Conservation (phyloP, 2,888 invertebrate species). For the Rhyacophila evoluta region DNA sequence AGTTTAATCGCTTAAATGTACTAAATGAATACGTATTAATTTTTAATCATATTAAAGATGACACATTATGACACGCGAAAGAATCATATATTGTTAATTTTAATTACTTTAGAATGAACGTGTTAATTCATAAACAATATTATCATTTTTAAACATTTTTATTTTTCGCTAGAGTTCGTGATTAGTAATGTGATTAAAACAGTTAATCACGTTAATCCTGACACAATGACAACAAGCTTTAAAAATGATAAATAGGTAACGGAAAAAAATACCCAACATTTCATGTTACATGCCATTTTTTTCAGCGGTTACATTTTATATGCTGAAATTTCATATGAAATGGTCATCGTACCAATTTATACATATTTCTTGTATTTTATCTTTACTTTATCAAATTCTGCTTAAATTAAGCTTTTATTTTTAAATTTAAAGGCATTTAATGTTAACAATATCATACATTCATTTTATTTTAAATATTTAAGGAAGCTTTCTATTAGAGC, state of each 20-base stretch:
- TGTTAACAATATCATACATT: no score
- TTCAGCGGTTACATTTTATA: background rate
- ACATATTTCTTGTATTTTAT: no score
- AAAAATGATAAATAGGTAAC: constrained; percentile 17
- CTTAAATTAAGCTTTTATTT: no score
- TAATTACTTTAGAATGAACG: constrained; percentile 2
- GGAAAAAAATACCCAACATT: background rate
- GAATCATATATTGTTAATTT: background rate
- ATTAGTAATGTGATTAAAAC: constrained; percentile 15
- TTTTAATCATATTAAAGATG: background rate
- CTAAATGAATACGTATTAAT: background rate
- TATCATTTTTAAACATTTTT: no score
- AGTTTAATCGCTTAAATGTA: background rate
- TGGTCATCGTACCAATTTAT: no score
- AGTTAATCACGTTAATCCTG: constrained; percentile 15
- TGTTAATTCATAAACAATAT: background rate
- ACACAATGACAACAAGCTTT: constrained; percentile 17
- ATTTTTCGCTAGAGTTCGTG: background rate
- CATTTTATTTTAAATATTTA: no score
- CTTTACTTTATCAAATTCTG: no score
- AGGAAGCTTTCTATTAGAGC: no score
- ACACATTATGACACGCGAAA: background rate
- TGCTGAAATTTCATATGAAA: no score
- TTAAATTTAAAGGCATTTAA: no score
- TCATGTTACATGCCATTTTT: constrained; percentile 4